Conservation (phyloP, 2,888 invertebrate genomes). For the Drosophila seclusa region DNA sequence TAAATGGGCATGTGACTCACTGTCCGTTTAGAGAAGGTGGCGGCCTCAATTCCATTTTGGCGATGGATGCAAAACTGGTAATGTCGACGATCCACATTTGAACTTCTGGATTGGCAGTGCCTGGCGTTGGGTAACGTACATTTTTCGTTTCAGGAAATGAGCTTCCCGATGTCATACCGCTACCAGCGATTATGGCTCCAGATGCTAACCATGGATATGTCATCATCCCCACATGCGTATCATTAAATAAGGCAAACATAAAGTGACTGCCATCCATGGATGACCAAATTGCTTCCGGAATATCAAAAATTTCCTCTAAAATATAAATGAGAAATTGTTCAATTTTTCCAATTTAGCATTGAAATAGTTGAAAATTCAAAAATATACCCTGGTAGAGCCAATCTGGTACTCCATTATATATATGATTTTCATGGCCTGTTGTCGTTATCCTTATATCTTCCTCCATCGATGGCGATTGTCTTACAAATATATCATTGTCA, state of each 20-base stretch:
- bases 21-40: constrained; percentile 91
- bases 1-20: constrained; percentile 87
- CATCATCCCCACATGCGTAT: constrained; percentile 90
- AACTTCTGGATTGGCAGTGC: constrained; percentile 93
- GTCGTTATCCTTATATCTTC: constrained; percentile 90
- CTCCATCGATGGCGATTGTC: constrained; percentile 89
- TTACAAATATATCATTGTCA: constrained; percentile 95
- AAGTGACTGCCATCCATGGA: constrained; percentile 92
- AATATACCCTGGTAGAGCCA: constrained; percentile 96
- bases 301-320: constrained; percentile 94
- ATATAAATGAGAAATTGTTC: constrained; percentile 23
- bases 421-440: constrained; percentile 90
- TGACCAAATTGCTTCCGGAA: constrained; percentile 94
- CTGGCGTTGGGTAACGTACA: constrained; percentile 95
- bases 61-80: constrained; percentile 88
- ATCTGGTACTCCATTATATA: constrained; percentile 97
- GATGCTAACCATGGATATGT: constrained; percentile 93
- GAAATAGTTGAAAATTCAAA: not conserved
- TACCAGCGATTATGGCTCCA: constrained; percentile 87
- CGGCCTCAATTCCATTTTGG: constrained; percentile 89
- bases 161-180: constrained; percentile 86
- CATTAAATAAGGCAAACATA: constrained; percentile 94
- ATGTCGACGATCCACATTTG: constrained; percentile 93
- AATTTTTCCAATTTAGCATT: not conserved
- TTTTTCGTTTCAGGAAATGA: constrained; percentile 92